Evolutionary conservation across 2,113 vertebrate species (phyloP), one percentile per base, ranked within the genome.

Genomic region (Hyaena hyaena): DNA sequence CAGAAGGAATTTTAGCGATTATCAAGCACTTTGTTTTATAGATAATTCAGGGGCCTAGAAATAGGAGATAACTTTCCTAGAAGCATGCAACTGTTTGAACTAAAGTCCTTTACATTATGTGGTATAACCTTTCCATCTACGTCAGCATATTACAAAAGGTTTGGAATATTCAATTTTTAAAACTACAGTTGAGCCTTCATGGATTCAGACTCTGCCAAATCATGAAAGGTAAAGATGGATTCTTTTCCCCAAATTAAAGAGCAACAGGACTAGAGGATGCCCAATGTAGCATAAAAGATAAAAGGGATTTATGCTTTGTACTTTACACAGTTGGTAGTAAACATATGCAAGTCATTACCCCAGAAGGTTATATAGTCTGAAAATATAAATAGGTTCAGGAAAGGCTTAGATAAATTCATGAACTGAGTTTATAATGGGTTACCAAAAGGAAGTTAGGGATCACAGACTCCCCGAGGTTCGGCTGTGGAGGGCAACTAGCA

Each of bases 311-410:
- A 91, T 85, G 97, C 97, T 98, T 97, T 96, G 96, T 98, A 96
- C 94, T 98, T 98, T 96, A 88, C 97, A 96, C 85, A 97, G 95
- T 95, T 90, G 76, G 96, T 96, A 90, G 94, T 98, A 98, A 98
- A 98, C 98, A 98, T 95, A 98, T 97, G 98, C 94, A 98, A 98
- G 97, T 95, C 96, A 98, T 98, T 98, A 98, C 81, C 88, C 33
- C 39, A 90, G 71, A 96, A 97, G 85, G 95, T 91, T 98, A 96
- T 96, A 97, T 76, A 93, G 90, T 94, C 94, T 96, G 90, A 96
- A 98, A 98, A 97, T 97, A 97, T 96, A 98, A 98, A 97, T 98
- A 97, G 88, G 76, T 87, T 97, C 97, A 98, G 97, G 97, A 98
- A 97, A 97, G 93, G 76, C 95, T 98, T 97, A 96, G 96, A 97